These are phyloP conservation scores for Calliscelio sp. DNA, from an alignment of 2,888 invertebrate species.

Conservation along the genomic window DNA sequence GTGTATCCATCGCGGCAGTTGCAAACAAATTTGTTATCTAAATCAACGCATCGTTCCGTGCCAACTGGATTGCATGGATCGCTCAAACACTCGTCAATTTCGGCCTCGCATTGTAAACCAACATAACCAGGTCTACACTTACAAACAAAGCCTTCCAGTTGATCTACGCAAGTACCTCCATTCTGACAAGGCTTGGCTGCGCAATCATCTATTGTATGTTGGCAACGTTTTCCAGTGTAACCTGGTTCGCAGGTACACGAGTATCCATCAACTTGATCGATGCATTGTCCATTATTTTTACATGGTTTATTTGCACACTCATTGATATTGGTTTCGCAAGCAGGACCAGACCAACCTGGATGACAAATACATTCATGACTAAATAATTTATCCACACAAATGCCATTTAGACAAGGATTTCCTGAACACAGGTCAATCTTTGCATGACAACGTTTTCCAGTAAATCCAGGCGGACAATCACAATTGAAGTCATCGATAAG, in stretches of 20 bases:
- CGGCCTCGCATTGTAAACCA: conserved; percentile 97
- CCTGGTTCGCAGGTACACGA: conserved; percentile 97
- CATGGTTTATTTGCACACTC: conserved; percentile 96
- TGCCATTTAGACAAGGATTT: conserved; percentile 96
- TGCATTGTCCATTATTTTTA: conserved; percentile 96
- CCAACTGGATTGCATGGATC: conserved; percentile 97
- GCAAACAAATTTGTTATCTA: conserved; percentile 95
- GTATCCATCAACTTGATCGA: conserved; percentile 94
- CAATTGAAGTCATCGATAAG: conserved; percentile 97
- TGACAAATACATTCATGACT: conserved; percentile 95
- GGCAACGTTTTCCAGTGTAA: conserved; percentile 96
- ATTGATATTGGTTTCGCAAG: conserved; percentile 96
- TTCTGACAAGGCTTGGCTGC: conserved; percentile 96
- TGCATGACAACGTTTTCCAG: conserved; percentile 97
- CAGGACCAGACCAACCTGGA: conserved; percentile 95
- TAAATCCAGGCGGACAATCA: conserved; percentile 96
- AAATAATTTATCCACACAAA: conserved; percentile 96
- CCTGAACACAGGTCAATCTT: conserved; percentile 97
- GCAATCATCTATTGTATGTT: conserved; percentile 97
- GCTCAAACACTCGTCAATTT: conserved; percentile 95
- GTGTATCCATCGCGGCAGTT: conserved; percentile 95
- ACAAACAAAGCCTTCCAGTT: conserved; percentile 96
- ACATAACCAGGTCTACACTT: conserved; percentile 97
- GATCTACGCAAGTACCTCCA: conserved; percentile 95
- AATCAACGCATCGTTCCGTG: conserved; percentile 95